phyloP scores from a whole-genome alignment of 2,113 vertebrate genomes.

The Heliornis fulica region DNA sequence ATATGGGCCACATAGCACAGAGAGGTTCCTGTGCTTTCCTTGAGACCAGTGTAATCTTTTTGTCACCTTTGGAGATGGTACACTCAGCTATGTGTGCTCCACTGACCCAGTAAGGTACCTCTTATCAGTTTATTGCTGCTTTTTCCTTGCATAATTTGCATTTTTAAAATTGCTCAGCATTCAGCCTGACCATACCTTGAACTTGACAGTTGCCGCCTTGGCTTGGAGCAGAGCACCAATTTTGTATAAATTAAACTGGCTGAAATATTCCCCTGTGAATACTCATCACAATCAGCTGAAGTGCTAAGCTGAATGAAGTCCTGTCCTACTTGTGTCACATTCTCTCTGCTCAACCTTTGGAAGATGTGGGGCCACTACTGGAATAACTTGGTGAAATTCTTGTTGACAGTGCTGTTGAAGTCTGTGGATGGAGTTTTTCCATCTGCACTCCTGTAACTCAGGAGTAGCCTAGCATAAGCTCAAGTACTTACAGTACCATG shows the following conservation, averaged over 20 bases:
- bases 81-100: background rate
- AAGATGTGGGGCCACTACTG: background rate
- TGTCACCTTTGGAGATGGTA: background rate
- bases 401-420: background rate
- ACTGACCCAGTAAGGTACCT: background rate
- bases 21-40: background rate
- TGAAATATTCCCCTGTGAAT: background rate
- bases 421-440: background rate
- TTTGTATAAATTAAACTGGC: background rate
- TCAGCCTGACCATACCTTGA: background rate
- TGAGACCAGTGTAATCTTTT: background rate
- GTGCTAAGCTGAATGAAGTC: background rate
- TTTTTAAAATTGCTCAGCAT: background rate
- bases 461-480: background rate
- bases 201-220: background rate
- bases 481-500: accelerated
- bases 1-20: background rate
- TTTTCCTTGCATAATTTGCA: background rate
- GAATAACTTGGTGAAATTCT: background rate
- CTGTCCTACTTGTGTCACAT: constrained; percentile 52
- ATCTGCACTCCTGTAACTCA: background rate
- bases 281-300: background rate
- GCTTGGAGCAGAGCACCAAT: background rate
- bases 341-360: constrained; percentile 15
- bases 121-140: background rate